Evolutionary conservation across 2,113 vertebrate species (phyloP).

Genomic region (Pterocles gutturalis): DNA sequence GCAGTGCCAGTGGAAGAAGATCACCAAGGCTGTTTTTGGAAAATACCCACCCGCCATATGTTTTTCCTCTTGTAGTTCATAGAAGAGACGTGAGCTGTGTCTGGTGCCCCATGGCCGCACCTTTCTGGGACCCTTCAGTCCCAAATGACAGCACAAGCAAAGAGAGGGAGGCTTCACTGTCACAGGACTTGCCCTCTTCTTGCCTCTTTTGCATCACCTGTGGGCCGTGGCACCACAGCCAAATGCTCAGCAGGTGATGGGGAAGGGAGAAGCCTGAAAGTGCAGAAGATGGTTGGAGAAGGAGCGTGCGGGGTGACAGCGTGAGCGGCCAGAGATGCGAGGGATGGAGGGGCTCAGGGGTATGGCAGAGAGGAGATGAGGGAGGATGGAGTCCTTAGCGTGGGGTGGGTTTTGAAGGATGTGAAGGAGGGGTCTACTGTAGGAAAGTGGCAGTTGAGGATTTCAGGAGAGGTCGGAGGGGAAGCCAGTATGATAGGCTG

Average conservation of each 20-base stretch:
- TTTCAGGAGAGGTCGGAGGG: neutral
- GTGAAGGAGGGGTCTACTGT: fast-evolving
- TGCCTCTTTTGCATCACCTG: neutral
- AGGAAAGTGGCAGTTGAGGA: neutral
- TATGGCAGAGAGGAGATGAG: neutral
- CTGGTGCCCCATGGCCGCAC: neutral
- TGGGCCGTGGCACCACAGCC: neutral
- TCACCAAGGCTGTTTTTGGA: neutral
- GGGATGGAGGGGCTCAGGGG: fast-evolving
- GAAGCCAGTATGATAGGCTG: neutral
- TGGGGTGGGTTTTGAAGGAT: neutral
- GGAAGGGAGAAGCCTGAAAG: neutral
- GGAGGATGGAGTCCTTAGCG: neutral
- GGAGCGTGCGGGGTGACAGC: fast-evolving
- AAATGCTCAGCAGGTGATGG: neutral
- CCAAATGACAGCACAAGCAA: neutral
- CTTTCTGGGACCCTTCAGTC: neutral
- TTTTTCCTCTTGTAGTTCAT: neutral
- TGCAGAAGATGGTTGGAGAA: neutral
- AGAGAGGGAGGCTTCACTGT: neutral
- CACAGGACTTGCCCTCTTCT: neutral
- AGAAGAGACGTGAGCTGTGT: neutral
- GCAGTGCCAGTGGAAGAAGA: neutral
- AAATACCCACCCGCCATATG: neutral
- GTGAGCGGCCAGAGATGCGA: fast-evolving